Percentiles rank a stretch among this genome's conserved stretches.
Evolutionary conservation across 2,888 invertebrate genomes (phyloP).

Genomic region (Melangyna quadrimaculata): DNA sequence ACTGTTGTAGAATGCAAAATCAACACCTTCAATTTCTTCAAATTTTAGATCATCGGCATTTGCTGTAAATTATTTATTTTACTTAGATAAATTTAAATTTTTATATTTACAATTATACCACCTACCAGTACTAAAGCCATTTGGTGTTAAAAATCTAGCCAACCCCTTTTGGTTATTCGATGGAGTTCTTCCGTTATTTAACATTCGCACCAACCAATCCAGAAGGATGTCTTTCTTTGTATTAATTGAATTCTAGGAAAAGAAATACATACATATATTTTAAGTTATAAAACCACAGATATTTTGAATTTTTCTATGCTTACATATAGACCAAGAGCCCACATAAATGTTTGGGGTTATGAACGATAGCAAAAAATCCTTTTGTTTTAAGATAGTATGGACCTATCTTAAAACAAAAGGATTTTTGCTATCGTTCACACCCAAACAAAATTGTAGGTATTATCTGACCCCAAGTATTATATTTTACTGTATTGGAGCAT

Average conservation of each 20-base stretch:
- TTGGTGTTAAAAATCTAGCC: conserved; percentile 34
- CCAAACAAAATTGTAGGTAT: no score
- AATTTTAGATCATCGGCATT: conserved; percentile 41
- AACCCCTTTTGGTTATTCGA: neutral
- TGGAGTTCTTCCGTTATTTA: conserved; percentile 19
- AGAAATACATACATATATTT: neutral
- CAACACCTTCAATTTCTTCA: conserved; percentile 48
- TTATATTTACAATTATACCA: neutral
- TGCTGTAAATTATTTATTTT: neutral
- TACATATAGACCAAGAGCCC: no score
- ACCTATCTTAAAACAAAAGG: no score
- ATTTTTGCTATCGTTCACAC: no score
- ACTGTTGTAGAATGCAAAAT: conserved; percentile 50
- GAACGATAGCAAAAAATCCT: no score
- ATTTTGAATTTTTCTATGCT: no score
- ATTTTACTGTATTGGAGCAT: no score
- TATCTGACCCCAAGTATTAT: no score
- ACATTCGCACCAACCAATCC: conserved; percentile 44
- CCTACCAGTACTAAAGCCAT: conserved; percentile 44
- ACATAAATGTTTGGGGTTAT: no score
- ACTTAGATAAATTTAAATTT: neutral
- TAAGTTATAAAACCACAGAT: no score
- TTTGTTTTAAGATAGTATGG: no score
- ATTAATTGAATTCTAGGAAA: conserved; percentile 11
- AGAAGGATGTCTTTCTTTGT: conserved; percentile 44